Base-by-base conservation (phyloP, 1,140 invertebrate species). In the Heliconius himera region DNA sequence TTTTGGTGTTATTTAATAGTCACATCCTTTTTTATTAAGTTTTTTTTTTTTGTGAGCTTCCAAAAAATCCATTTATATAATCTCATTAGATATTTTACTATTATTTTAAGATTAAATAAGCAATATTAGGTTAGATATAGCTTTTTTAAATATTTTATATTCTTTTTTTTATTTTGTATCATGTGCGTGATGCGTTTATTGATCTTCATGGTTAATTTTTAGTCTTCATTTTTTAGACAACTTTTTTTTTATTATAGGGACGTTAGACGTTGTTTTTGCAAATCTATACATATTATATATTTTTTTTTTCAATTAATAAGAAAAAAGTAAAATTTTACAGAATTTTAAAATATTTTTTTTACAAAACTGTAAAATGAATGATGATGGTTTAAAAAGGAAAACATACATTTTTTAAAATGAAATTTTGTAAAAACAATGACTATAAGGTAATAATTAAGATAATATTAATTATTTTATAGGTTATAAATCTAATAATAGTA, bases 1-100 rank as follows among this genome's bases (percentile, higher is more conserved):
- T 29, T 78, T 79, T 33, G 4, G 5, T 26, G 51, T 46, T 18
- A 20, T 75, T 78, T 80, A 78, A 76, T 85, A 83, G 84, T 83
- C 84, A 80, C 81, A 85, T 83, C 82, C 80, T 71, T 54, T 46
- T 56, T 77, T 77, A 13, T 76, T 78, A 18, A 51, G 49, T 51
- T 46, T 81, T 70, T 77, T 60, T 70, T 36, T 41, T 81, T 41
- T 33, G 26, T 66, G 73, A 46, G 38, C 38, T 74, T 74, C 71
- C 51, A 54, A 36, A 46, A 56, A n/a, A 46, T 73, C 70, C 16
- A 49, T 38, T 72, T 51, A 18, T 16, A 73, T 22, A 77, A 83
- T 80, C 79, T 82, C 80, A 77, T 22, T 74, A 74, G 49, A 70
- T 73, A n/a, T 79, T 73, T 60, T 82, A 36, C 51, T 56, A 66